Evolutionary conservation across 92 coral and sea anemone genomes (phyloP).

Genomic region (Metridium senile): DNA sequence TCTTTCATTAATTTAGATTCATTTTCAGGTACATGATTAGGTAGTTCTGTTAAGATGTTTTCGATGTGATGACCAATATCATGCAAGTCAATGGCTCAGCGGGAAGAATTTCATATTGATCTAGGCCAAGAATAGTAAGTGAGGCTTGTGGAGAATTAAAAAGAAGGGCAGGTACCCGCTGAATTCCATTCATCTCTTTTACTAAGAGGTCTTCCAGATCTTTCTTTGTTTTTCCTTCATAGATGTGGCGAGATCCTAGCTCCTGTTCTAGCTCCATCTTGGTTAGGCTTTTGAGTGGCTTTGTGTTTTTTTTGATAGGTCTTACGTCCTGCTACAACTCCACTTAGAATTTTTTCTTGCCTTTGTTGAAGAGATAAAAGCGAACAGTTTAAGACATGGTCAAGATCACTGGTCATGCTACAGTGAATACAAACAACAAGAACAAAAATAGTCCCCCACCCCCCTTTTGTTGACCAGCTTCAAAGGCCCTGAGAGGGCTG

Average conservation of each 20-base stretch:
- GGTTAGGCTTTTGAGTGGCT: slow-evolving; percentile 40
- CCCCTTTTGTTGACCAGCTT: slow-evolving; percentile 51
- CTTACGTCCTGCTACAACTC: slow-evolving; percentile 33
- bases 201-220: slow-evolving; percentile 37
- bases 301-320: slow-evolving; percentile 30
- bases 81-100: slow-evolving; percentile 59
- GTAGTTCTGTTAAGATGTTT: slow-evolving; percentile 47
- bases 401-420: slow-evolving; percentile 37
- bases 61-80: slow-evolving; percentile 61
- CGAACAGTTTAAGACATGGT: slow-evolving; percentile 39
- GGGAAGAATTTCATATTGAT: slow-evolving; percentile 54
- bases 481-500: slow-evolving; percentile 40
- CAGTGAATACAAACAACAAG: slow-evolving; percentile 45
- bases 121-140: slow-evolving; percentile 36
- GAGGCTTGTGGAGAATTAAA: slow-evolving; percentile 40
- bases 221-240: slow-evolving; percentile 38
- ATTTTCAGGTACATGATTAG: slow-evolving; percentile 27
- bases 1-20: slow-evolving; percentile 24
- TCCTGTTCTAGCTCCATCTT: slow-evolving; percentile 50
- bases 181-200: slow-evolving; percentile 11
- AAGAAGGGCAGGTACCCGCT: slow-evolving; percentile 40
- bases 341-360: slow-evolving; percentile 39
- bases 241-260: slow-evolving; percentile 34
- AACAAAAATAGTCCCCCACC: slow-evolving; percentile 64
- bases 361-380: slow-evolving; percentile 28